Conservation (phyloP, 2,113 vertebrate species). For the Athene noctua region DNA sequence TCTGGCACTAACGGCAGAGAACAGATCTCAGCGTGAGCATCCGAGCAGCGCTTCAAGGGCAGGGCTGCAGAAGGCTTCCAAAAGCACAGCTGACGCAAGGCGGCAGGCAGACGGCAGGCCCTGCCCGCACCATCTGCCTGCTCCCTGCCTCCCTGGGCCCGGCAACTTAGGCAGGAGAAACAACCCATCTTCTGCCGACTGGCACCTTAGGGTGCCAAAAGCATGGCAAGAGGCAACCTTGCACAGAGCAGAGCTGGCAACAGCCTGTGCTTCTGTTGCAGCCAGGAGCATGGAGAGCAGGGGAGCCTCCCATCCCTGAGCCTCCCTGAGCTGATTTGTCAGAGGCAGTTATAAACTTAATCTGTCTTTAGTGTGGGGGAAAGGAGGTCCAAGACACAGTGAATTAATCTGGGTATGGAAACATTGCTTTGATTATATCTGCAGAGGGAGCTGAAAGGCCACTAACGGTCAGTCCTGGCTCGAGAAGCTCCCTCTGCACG, state of each 20-base stretch:
- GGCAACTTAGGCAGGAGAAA: background rate
- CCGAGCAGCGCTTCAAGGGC: background rate
- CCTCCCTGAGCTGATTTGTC: background rate
- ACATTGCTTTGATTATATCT: background rate
- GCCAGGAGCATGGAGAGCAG: accelerated
- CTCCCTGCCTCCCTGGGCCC: background rate
- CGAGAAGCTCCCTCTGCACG: background rate
- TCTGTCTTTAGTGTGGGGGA: background rate
- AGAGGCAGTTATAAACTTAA: background rate
- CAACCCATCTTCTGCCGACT: background rate
- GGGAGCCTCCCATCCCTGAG: background rate
- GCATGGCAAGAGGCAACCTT: background rate
- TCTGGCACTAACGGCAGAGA: background rate
- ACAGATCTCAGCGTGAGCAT: background rate
- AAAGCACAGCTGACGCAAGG: background rate
- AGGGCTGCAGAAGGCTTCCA: background rate
- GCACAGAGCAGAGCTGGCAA: background rate
- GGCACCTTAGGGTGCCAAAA: background rate
- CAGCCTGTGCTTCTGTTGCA: background rate
- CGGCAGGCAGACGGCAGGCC: background rate
- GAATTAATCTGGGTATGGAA: background rate
- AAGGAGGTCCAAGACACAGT: background rate
- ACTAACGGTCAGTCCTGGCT: background rate
- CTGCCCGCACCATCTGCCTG: background rate
- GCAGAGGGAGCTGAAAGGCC: slow-evolving; percentile 20